These are phyloP conservation scores for Acridotheres tristis DNA, from an alignment of 2,797 vertebrate species.

Conservation along the genomic window DNA sequence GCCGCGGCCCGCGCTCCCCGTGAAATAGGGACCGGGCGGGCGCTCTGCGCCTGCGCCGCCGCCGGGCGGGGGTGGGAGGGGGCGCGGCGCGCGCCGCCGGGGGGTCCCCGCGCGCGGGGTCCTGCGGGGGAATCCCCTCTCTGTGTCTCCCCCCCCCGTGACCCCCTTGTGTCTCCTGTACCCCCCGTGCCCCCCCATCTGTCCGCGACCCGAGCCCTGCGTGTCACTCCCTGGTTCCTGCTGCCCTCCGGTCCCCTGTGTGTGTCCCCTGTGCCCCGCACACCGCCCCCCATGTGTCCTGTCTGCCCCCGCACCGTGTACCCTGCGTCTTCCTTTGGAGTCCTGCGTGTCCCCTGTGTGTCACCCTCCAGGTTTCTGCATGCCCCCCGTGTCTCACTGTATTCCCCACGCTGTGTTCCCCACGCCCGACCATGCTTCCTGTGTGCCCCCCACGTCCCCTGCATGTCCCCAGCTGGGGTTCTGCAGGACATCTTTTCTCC, in stretches of 20 bases:
- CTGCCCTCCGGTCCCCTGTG: too few species aligned
- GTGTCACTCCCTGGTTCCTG: background rate
- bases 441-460: background rate
- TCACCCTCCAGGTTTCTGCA: too few species aligned
- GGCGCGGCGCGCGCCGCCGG: background rate
- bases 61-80: background rate
- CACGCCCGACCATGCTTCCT: too few species aligned
- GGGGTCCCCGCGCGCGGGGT: background rate
- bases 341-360: too few species aligned
- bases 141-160: too few species aligned
- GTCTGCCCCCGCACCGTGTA: too few species aligned
- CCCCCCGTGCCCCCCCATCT: too few species aligned
- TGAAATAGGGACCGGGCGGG: background rate
- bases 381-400: too few species aligned
- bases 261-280: background rate
- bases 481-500: background rate
- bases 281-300: background rate
- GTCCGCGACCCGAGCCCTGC: too few species aligned
- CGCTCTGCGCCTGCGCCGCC: background rate
- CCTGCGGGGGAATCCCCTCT: background rate
- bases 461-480: background rate
- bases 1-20: background rate
- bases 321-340: background rate
- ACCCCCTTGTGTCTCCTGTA: too few species aligned
- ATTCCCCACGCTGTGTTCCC: too few species aligned